These are phyloP conservation scores for Isichthys henryi DNA, from an alignment of 2,113 vertebrate genomes.

Conservation along the genomic window DNA sequence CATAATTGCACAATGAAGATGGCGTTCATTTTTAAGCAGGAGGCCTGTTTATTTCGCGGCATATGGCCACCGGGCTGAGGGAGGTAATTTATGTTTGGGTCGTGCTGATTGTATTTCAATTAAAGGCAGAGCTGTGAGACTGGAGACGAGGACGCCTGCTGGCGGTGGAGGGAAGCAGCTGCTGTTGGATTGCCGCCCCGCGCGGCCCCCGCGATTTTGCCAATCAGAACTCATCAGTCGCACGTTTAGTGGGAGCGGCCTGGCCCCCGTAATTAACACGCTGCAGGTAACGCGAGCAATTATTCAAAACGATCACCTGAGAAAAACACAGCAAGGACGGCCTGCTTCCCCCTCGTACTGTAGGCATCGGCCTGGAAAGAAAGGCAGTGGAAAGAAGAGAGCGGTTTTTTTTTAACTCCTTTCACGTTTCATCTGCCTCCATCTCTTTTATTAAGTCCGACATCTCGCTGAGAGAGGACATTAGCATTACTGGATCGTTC, in stretches of 20 bases:
- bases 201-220: too few species aligned
- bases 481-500: constrained; percentile 45
- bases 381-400: constrained; percentile 8
- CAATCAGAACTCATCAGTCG: background rate
- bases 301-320: constrained; percentile 9
- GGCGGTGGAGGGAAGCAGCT: background rate
- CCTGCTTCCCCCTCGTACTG: background rate
- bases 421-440: constrained; percentile 38
- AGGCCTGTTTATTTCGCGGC: background rate
- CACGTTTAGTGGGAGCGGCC: background rate
- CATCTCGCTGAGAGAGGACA: constrained; percentile 43
- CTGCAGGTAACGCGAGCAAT: background rate
- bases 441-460: constrained; percentile 47
- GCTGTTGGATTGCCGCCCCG: background rate
- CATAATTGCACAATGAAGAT: background rate
- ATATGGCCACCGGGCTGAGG: background rate
- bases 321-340: background rate
- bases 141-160: background rate
- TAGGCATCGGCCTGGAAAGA: background rate
- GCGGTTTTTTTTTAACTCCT: constrained; percentile 37
- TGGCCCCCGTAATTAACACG: background rate
- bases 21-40: background rate
- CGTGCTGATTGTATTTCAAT: constrained; percentile 8
- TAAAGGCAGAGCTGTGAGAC: constrained; percentile 1
- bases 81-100: constrained; percentile 4